Evolutionary conservation across 2,797 vertebrate genomes (phyloP).

Genomic region (Columba guinea): DNA sequence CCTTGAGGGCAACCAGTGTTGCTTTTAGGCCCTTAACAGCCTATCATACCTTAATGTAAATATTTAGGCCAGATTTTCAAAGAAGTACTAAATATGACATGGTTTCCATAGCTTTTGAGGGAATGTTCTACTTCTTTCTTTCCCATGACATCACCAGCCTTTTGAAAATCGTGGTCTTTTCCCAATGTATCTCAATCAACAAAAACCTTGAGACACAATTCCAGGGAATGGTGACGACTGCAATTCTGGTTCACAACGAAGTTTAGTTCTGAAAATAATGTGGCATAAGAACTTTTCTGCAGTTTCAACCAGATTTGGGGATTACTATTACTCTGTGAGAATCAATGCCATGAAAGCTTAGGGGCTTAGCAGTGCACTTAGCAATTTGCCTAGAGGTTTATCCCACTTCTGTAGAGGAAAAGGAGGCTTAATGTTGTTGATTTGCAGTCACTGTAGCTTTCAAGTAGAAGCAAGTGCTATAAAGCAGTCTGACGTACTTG

Average conservation of each 20-base stretch:
- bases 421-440: conserved; percentile 48
- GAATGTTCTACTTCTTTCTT: background rate
- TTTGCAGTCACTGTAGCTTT: conserved; percentile 50
- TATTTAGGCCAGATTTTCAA: background rate
- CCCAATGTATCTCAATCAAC: background rate
- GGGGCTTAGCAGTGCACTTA: conserved; percentile 35
- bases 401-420: conserved; percentile 17
- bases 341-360: conserved; percentile 25
- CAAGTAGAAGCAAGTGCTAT: conserved; percentile 20
- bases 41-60: background rate
- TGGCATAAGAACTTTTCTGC: background rate
- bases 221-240: background rate
- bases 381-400: conserved; percentile 55
- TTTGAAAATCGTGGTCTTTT: background rate
- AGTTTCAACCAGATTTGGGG: background rate
- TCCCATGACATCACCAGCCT: background rate
- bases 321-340: background rate
- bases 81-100: background rate
- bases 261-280: background rate
- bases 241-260: background rate
- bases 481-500: conserved; percentile 27
- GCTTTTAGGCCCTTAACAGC: background rate
- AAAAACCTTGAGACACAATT: background rate
- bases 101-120: background rate
- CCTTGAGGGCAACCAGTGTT: background rate